These are phyloP conservation scores for Sebastes oblongus DNA, from an alignment of 2,797 vertebrate species.

Conservation along the genomic window DNA sequence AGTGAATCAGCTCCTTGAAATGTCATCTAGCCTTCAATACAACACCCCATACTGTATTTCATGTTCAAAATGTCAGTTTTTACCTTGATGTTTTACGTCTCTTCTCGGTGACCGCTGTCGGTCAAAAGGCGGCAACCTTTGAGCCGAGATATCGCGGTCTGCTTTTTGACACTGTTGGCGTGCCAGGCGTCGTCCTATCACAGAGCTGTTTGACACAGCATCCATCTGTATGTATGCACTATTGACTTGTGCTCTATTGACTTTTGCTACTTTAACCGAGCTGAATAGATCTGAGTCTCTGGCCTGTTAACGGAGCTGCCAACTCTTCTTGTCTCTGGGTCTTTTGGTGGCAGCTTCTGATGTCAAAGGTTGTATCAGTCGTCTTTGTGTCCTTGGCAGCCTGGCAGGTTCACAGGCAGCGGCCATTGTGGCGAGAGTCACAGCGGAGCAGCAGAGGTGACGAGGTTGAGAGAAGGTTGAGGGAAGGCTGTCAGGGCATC, in stretches of 20 bases:
- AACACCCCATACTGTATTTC: constrained; percentile 61
- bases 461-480: constrained; percentile 77
- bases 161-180: constrained; percentile 43
- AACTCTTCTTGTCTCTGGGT: constrained; percentile 75
- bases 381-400: constrained; percentile 80
- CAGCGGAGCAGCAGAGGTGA: constrained; percentile 75
- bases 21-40: constrained; percentile 72
- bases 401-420: constrained; percentile 75
- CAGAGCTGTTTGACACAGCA: constrained; percentile 52
- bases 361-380: constrained; percentile 79
- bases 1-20: constrained; percentile 77
- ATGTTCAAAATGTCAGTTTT: constrained; percentile 74
- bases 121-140: constrained; percentile 56
- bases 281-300: constrained; percentile 72
- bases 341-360: constrained; percentile 75
- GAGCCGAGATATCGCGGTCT: constrained; percentile 42
- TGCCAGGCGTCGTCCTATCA: constrained; percentile 55
- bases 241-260: constrained; percentile 76
- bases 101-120: constrained; percentile 45
- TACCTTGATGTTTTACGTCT: constrained; percentile 47
- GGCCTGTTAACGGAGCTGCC: constrained; percentile 76
- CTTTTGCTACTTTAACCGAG: constrained; percentile 67
- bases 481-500: constrained; percentile 76
- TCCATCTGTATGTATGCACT: constrained; percentile 70
- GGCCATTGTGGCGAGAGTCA: constrained; percentile 75